Conservation (phyloP, 2,113 vertebrate species). For the Ophthalmolycus amberensis region DNA sequence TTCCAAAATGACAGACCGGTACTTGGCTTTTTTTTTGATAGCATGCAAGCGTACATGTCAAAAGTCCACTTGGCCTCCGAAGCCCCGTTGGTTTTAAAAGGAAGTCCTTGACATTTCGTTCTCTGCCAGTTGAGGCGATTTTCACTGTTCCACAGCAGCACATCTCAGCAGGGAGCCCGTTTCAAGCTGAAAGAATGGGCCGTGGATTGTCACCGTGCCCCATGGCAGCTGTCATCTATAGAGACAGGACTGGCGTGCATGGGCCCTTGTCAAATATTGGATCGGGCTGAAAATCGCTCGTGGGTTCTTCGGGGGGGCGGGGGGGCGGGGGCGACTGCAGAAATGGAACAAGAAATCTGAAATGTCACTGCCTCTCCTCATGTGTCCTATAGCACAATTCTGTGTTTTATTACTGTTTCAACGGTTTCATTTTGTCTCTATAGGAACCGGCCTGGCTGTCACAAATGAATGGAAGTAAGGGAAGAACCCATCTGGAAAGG, state of each 20-base stretch:
- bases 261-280: constrained; percentile 49
- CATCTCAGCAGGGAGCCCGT: constrained; percentile 22
- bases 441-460: constrained; percentile 11
- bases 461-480: constrained; percentile 10
- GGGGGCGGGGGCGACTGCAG: constrained; percentile 7
- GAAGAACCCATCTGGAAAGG: constrained; percentile 52
- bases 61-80: constrained; percentile 18
- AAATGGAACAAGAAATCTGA: constrained; percentile 47
- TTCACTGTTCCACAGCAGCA: constrained; percentile 13
- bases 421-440: constrained; percentile 30
- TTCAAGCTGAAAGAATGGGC: constrained; percentile 60
- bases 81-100: constrained; percentile 2
- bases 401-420: constrained; percentile 44
- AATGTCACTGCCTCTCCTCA: constrained; percentile 57
- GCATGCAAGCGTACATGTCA: constrained; percentile 26
- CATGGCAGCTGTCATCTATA: constrained; percentile 40
- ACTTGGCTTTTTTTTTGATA: not conserved
- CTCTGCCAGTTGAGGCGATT: constrained; percentile 34
- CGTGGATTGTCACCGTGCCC: constrained; percentile 24
- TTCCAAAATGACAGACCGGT: not conserved
- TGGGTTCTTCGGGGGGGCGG: not conserved
- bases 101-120: constrained; percentile 25
- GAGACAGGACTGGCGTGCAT: constrained; percentile 7
- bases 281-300: constrained; percentile 26
- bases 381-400: constrained; percentile 29